Conservation (phyloP, 2,797 vertebrate species). For the Pipistrellus pygmaeus region DNA sequence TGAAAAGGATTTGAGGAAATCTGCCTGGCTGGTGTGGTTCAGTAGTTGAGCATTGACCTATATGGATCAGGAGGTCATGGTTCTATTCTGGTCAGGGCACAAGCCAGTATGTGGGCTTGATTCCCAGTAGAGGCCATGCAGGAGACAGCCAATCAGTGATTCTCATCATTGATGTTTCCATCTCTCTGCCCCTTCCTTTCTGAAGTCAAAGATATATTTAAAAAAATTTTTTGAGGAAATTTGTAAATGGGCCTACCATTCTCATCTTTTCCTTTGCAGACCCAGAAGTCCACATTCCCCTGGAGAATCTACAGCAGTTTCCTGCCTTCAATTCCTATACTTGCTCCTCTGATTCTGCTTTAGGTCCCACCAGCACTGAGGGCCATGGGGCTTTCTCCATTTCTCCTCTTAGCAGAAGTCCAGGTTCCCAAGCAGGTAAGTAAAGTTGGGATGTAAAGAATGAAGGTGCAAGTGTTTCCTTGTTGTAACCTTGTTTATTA, state of each 20-base stretch:
- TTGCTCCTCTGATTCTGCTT: slow-evolving; percentile 83
- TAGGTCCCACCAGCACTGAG: slow-evolving; percentile 81
- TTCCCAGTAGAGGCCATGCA: too few species aligned
- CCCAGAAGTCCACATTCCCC: slow-evolving; percentile 96
- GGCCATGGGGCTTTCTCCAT: slow-evolving; percentile 79
- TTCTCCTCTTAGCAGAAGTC: slow-evolving; percentile 93
- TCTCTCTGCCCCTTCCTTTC: too few species aligned
- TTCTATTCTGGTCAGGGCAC: too few species aligned
- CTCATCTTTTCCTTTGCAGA: slow-evolving; percentile 88
- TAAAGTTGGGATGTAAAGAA: slow-evolving; percentile 2
- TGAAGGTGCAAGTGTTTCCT: neutral
- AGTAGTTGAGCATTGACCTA: too few species aligned
- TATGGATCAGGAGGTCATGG: too few species aligned
- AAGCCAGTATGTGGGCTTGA: too few species aligned
- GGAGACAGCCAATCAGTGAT: too few species aligned
- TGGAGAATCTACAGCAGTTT: slow-evolving; percentile 98
- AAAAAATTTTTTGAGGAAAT: neutral
- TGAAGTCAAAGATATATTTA: too few species aligned
- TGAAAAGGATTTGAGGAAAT: neutral
- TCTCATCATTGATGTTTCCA: too few species aligned
- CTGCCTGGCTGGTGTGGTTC: neutral
- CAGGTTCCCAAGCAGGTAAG: slow-evolving; percentile 89
- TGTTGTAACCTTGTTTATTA: neutral
- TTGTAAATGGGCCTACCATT: neutral
- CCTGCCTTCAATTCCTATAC: slow-evolving; percentile 94